A percentile compares a stretch with the other conserved stretches of the same genome.
Conservation (phyloP, 2,797 vertebrate species). For the Epinephelus coioides region DNA sequence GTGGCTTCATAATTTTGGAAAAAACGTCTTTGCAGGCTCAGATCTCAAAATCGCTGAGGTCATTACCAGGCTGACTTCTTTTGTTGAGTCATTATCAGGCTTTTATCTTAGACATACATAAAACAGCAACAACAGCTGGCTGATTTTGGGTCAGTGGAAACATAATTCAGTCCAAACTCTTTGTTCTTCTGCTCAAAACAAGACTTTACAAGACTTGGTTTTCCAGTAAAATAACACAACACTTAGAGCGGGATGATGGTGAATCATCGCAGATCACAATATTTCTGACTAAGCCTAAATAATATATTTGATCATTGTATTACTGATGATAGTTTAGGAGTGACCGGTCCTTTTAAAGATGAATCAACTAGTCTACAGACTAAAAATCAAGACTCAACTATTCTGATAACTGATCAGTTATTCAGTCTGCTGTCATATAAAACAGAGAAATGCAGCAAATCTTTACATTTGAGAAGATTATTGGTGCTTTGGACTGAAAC, state of each 20-base stretch:
- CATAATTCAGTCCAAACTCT: constrained; percentile 18
- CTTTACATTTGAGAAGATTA: background rate
- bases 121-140: constrained; percentile 37
- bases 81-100: constrained; percentile 23
- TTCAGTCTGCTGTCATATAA: background rate
- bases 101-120: constrained; percentile 39
- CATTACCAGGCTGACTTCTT: constrained; percentile 33
- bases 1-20: constrained; percentile 27
- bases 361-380: background rate
- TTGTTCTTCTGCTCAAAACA: constrained; percentile 24
- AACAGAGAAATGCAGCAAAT: background rate
- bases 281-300: background rate
- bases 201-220: background rate
- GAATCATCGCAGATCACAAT: background rate
- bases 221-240: background rate
- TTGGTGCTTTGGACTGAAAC: background rate
- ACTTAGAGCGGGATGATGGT: background rate
- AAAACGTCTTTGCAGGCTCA: constrained; percentile 21
- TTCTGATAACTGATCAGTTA: background rate
- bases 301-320: background rate
- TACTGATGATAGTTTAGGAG: background rate
- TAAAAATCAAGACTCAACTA: background rate
- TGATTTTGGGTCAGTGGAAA: constrained; percentile 34
- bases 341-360: background rate
- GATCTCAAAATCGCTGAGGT: constrained; percentile 46